These are phyloP conservation scores for Drosophila navojoa DNA, from an alignment of 1,140 invertebrate species.

Conservation along the genomic window DNA sequence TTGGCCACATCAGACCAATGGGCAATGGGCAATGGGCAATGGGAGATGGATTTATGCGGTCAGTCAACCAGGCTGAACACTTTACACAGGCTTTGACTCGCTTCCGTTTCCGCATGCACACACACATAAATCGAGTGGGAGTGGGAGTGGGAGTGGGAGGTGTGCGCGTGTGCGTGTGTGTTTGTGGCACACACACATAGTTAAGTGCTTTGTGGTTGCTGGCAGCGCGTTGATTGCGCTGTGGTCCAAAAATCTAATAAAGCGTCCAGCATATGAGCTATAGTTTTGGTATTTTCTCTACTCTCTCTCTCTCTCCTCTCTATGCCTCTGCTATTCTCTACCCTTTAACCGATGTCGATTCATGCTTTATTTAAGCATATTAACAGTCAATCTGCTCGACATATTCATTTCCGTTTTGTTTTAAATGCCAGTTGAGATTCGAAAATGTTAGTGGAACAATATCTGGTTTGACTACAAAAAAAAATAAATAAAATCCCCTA, in stretches of 20 bases:
- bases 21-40: conserved; percentile 37
- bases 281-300: not conserved
- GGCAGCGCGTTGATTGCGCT: conserved; percentile 60
- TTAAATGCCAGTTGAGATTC: conserved; percentile 31
- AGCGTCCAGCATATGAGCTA: conserved; percentile 30
- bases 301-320: not conserved
- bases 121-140: not conserved
- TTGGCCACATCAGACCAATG: not conserved
- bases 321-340: not conserved
- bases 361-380: conserved; percentile 65
- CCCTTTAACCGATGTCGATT: conserved; percentile 19
- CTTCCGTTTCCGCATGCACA: conserved; percentile 57
- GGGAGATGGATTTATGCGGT: conserved; percentile 69
- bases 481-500: too few relatives aligned
- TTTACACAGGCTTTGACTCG: conserved; percentile 54
- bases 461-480: too few relatives aligned
- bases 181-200: conserved; percentile 31
- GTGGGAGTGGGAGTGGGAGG: not conserved
- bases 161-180: too few relatives aligned
- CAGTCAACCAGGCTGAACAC: conserved; percentile 44
- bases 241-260: conserved; percentile 70
- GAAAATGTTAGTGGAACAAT: too few relatives aligned
- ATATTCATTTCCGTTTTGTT: conserved; percentile 50
- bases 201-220: conserved; percentile 69
- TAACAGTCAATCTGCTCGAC: conserved; percentile 56